Base-by-base conservation (phyloP, 1,140 invertebrate genomes). In the Drosophila navojoa region DNA sequence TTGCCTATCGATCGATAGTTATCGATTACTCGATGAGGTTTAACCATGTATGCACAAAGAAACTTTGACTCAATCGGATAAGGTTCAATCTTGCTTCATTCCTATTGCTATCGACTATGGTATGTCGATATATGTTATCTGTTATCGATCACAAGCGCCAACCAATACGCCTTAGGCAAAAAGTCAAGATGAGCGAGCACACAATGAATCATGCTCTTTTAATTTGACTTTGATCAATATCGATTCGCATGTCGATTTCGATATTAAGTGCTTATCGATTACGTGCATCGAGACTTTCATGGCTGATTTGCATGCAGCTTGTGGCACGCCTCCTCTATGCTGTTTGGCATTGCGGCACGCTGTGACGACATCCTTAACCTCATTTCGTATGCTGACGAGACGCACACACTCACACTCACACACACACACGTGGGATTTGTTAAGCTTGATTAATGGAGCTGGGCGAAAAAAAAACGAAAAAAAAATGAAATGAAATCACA, bases 181-280 rank as follows among this genome's bases (percentile, higher is more conserved):
- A 29, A 29, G 27, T 29, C 4, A 29, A 3, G 5, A 38, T 13
- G 35, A 38, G 9, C 1, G 11, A 6, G 11, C 1, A 13, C 35
- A 11, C 10, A 38, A 11, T 38, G 10, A 38, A 38, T 38, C 13
- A 38, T 11, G 35, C 35, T 38, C 35, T 13, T 38, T 38, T 11
- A 13, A 38, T 38, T 38, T 38, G 35, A 10, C 35, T 13, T 13
- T 38, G 35, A 38, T 38, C 11, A 38, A 38, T 38, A 38, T 38
- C 35, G 35, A 38, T 38, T 38, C 35, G 35, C 11, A 16, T 45
- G 27, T 32, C 49, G 44, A 19, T 42, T 54, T 47, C 32, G 35
- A 61, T 69, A 52, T 57, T 61, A 62, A 69, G 60, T 61, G 57
- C 55, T 57, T 61, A 50, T 61, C 63, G 64, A 62, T 68, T 69